Conservation (phyloP, 2,888 invertebrate species). For the Tuta absoluta region DNA sequence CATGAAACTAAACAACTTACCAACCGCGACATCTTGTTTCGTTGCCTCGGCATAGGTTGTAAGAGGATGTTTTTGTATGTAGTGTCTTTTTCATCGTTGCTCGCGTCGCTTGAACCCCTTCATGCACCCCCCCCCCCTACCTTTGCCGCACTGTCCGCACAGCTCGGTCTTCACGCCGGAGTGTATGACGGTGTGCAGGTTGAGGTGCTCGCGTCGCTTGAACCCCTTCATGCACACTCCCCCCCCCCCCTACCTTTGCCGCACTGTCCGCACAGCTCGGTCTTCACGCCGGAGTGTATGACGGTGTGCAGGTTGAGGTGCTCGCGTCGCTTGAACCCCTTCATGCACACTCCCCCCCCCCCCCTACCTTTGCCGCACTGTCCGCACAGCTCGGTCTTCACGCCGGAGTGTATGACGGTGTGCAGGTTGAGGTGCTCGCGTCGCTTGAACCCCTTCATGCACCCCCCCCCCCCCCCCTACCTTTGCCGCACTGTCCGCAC, state of each 20-base stretch:
- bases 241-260: conserved; percentile 80
- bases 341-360: conserved; percentile 88
- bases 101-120: conserved; percentile 1
- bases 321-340: conserved; percentile 90
- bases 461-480: conserved; percentile 73
- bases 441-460: conserved; percentile 79
- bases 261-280: conserved; percentile 88
- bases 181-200: conserved; percentile 52
- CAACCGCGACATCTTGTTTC: no score
- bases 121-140: neutral
- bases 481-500: conserved; percentile 80
- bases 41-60: no score
- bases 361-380: conserved; percentile 83
- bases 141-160: neutral
- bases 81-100: no score
- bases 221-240: neutral
- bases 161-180: conserved; percentile 59
- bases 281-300: conserved; percentile 92
- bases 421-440: conserved; percentile 89
- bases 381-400: conserved; percentile 64
- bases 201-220: neutral
- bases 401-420: conserved; percentile 87
- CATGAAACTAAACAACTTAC: no score
- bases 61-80: no score
- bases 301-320: conserved; percentile 91